Percentiles rank a stretch among this genome's conserved stretches.
These are phyloP conservation scores for Sebastes umbrosus DNA, from an alignment of 2,797 vertebrate species.

Conservation along the genomic window DNA sequence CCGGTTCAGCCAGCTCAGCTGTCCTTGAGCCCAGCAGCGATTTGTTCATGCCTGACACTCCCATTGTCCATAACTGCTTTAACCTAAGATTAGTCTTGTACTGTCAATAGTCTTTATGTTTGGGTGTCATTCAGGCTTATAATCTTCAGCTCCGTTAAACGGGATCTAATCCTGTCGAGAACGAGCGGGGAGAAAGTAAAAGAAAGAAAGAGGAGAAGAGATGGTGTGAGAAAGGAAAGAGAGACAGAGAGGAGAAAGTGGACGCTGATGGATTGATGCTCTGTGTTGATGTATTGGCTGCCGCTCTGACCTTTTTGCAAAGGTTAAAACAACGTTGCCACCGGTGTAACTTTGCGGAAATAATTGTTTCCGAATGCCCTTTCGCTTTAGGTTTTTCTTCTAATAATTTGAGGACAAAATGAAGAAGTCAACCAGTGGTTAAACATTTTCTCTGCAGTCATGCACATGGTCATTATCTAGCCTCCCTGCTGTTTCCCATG, in stretches of 20 bases:
- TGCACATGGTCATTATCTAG: constrained; percentile 10
- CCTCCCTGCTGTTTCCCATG: neutral
- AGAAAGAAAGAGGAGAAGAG: neutral
- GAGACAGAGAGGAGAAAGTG: neutral
- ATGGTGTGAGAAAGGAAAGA: neutral
- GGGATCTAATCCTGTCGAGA: constrained; percentile 21
- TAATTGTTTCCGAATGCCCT: constrained; percentile 13
- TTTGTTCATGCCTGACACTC: constrained; percentile 38
- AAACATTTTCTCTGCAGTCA: neutral
- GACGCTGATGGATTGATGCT: constrained; percentile 35
- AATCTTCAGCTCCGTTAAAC: constrained; percentile 44
- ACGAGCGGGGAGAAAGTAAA: neutral
- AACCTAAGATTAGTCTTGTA: constrained; percentile 61
- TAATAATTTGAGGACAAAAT: constrained; percentile 1
- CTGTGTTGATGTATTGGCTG: constrained; percentile 17
- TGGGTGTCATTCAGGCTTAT: constrained; percentile 46
- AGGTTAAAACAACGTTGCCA: constrained; percentile 23
- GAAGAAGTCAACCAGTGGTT: neutral
- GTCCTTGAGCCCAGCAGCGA: constrained; percentile 43
- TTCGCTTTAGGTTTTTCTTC: neutral
- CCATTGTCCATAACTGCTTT: constrained; percentile 55
- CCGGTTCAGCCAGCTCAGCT: constrained; percentile 62
- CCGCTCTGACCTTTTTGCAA: constrained; percentile 37
- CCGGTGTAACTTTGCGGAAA: constrained; percentile 2
- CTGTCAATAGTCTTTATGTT: constrained; percentile 63